phyloP scores from a whole-genome alignment of 1,140 invertebrate species.

The Maconellicoccus hirsutus region DNA sequence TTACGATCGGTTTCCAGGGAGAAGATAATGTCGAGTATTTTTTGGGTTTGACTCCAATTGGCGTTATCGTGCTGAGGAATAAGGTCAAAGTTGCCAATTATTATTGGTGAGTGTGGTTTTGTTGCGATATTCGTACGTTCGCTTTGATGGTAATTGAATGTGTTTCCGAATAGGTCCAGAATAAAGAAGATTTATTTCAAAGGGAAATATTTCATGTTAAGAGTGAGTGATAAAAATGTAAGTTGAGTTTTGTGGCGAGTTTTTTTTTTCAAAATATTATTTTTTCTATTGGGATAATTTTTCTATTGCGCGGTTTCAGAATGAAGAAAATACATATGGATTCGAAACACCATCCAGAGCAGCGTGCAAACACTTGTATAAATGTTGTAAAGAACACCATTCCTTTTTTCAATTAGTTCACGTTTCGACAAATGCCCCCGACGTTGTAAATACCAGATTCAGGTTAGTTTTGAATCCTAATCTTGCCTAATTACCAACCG shows the following conservation, averaged over 20 bases:
- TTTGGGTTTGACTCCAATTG: constrained; percentile 91
- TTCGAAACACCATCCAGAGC: constrained; percentile 89
- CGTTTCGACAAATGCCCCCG: constrained; percentile 53
- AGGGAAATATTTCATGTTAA: constrained; percentile 89
- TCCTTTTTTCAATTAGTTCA: constrained; percentile 90
- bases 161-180: constrained; percentile 50
- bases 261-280: constrained; percentile 28
- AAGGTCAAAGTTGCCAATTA: constrained; percentile 97
- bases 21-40: constrained; percentile 96
- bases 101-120: constrained; percentile 59
- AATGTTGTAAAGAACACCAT: constrained; percentile 96
- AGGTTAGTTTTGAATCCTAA: constrained; percentile 41
- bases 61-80: constrained; percentile 89
- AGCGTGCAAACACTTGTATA: constrained; percentile 96
- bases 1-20: constrained; percentile 48
- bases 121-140: constrained; percentile 23
- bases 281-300: too few relatives aligned
- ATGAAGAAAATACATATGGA: constrained; percentile 89
- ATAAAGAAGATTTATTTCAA: constrained; percentile 94
- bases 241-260: constrained; percentile 37
- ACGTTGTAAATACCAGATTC: constrained; percentile 61
- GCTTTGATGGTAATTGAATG: too few relatives aligned
- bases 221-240: constrained; percentile 90
- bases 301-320: constrained; percentile 41
- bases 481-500: neutral